Conservation (phyloP, 2,888 invertebrate species). For the Scrobipalpa atriplicella region DNA sequence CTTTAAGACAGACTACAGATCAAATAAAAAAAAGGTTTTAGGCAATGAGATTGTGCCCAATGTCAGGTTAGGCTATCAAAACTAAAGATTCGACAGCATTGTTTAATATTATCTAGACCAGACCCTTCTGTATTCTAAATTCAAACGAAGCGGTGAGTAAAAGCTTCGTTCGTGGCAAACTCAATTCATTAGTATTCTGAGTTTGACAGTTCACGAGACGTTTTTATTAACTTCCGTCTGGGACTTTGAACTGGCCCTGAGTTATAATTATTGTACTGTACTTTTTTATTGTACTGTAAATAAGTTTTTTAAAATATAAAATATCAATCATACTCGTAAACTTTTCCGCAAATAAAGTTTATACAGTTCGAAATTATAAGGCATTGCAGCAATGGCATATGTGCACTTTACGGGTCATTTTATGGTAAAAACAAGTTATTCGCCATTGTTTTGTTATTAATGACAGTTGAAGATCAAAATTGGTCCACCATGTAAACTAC, state of each 20-base stretch:
- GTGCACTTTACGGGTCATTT: no score
- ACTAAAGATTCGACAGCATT: slow-evolving; percentile 55
- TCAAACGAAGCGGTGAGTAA: slow-evolving; percentile 31
- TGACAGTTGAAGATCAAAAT: no score
- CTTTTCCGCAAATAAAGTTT: no score
- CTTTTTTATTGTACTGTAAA: not conserved
- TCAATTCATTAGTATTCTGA: slow-evolving; percentile 57
- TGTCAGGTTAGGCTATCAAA: not conserved
- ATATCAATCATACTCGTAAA: no score
- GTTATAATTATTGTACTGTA: slow-evolving; percentile 24
- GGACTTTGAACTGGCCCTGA: slow-evolving; percentile 45
- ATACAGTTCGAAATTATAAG: no score
- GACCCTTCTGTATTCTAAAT: slow-evolving; percentile 37
- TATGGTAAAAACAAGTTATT: no score
- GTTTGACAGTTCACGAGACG: slow-evolving; percentile 40
- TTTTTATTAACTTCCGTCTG: slow-evolving; percentile 59
- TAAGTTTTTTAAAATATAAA: not conserved
- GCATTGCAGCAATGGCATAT: no score
- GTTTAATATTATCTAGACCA: slow-evolving; percentile 34
- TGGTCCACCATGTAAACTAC: no score
- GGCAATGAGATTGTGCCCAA: no score
- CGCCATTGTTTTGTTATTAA: no score
- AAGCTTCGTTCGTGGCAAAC: slow-evolving; percentile 45
- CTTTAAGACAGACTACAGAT: no score
- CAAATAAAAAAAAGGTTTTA: no score